Percentiles rank a stretch among this genome's conserved stretches.
Conservation (phyloP, 92 coral and sea anemone genomes). For the Actinernus sp. region DNA sequence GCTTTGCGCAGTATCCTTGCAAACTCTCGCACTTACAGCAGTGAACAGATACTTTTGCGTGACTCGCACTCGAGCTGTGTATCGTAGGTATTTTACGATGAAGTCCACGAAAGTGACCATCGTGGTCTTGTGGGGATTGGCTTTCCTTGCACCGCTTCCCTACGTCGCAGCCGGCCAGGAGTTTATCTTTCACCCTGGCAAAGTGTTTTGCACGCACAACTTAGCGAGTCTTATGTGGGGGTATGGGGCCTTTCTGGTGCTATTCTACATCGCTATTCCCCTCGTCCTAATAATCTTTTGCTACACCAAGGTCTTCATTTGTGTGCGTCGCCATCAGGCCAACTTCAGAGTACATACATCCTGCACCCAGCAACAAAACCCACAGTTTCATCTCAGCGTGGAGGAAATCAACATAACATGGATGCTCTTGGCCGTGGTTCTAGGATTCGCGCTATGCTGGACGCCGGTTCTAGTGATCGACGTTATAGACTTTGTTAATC, state of each 20-base stretch:
- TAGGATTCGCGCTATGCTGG: conserved; percentile 70
- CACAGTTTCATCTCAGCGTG: conserved; percentile 32
- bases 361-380: background rate
- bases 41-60: conserved; percentile 64
- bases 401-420: conserved; percentile 67
- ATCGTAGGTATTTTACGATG: conserved; percentile 53
- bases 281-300: conserved; percentile 48
- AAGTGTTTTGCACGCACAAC: conserved; percentile 66
- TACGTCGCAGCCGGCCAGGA: conserved; percentile 54
- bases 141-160: conserved; percentile 70
- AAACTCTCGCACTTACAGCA: conserved; percentile 72
- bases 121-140: conserved; percentile 52
- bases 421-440: conserved; percentile 55
- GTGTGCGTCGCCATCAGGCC: conserved; percentile 62
- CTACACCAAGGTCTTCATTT: conserved; percentile 54
- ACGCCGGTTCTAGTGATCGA: conserved; percentile 63
- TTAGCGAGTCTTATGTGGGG: conserved; percentile 47
- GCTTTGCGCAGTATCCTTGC: conserved; percentile 60
- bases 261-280: conserved; percentile 60
- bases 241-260: conserved; percentile 67
- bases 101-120: conserved; percentile 55
- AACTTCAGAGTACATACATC: conserved; percentile 17
- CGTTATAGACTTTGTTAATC: conserved; percentile 65
- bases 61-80: conserved; percentile 45
- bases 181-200: conserved; percentile 76